These are phyloP conservation scores for human DNA, from an alignment of 2,113 vertebrate genomes.

Conservation along the genomic window GRCh38 chr6:7025501-7026000, in stretches of 20 bases:
- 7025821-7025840: no score
- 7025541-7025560: background rate
- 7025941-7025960: background rate
- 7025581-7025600: background rate
- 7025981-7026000: background rate
- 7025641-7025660: background rate
- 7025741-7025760: no score
- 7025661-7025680: background rate
- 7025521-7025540: background rate
- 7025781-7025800: no score
- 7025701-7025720: background rate
- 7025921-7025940: fast-evolving
- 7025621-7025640: background rate
- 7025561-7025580: fast-evolving
- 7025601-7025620: no score
- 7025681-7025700: background rate
- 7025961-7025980: background rate
- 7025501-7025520: background rate
- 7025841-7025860: no score
- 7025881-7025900: no score
- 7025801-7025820: no score
- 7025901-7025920: no score
- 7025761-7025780: no score
- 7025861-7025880: no score
- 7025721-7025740: no score